phyloP scores from a whole-genome alignment of 2,113 vertebrate genomes.

The Pelecanus crispus region DNA sequence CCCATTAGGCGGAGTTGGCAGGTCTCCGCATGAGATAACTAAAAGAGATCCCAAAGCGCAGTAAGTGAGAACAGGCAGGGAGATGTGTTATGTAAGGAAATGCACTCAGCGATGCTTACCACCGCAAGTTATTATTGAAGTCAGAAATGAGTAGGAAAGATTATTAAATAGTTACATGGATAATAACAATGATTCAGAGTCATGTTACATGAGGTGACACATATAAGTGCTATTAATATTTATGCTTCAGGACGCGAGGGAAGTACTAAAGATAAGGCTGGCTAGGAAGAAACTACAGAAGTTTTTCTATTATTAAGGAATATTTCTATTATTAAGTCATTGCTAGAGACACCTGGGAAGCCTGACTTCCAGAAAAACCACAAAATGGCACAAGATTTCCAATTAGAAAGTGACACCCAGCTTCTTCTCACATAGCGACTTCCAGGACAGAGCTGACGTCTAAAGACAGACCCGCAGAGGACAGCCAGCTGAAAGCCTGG shows the following conservation, averaged over 20 bases:
- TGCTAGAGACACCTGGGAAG: neutral
- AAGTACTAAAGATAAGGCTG: neutral
- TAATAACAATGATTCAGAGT: neutral
- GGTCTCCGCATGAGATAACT: slow-evolving; percentile 96
- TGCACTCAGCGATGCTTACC: accelerated
- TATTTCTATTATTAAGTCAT: neutral
- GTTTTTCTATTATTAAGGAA: neutral
- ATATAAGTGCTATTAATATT: neutral
- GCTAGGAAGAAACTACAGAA: neutral
- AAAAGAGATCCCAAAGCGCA: neutral
- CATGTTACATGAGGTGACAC: accelerated
- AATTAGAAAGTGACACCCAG: neutral
- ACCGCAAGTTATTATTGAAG: accelerated
- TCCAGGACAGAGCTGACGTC: neutral
- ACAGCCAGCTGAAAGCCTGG: neutral
- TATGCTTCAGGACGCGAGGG: neutral
- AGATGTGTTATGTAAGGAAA: accelerated
- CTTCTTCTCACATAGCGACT: neutral
- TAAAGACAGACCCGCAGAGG: neutral
- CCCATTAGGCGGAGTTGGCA: slow-evolving; percentile 88
- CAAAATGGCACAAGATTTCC: neutral
- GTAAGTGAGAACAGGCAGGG: neutral
- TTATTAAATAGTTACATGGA: neutral
- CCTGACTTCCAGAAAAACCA: neutral
- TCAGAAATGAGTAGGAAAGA: neutral